These are phyloP conservation scores for Andrena chrysosceles DNA, from an alignment of 2,888 invertebrate genomes.

Conservation along the genomic window DNA sequence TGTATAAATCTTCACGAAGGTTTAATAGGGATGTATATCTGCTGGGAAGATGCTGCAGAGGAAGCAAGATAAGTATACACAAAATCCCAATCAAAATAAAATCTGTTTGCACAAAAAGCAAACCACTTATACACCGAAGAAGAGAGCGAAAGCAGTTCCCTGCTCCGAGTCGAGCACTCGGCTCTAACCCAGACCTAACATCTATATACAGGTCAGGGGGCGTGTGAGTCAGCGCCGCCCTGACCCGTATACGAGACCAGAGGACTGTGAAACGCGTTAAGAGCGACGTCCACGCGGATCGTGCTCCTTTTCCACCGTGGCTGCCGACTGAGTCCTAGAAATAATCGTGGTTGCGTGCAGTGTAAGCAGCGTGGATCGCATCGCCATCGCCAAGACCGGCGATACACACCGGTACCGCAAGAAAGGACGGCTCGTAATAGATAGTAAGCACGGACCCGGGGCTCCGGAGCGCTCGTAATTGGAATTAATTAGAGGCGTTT, in stretches of 20 bases:
- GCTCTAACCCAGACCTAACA: not conserved
- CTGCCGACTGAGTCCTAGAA: constrained; percentile 26
- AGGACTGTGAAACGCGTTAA: not conserved
- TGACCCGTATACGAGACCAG: constrained; percentile 1
- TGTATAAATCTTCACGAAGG: too few species aligned
- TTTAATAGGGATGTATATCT: too few species aligned
- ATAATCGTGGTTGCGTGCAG: constrained; percentile 42
- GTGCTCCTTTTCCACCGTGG: not conserved
- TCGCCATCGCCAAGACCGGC: constrained; percentile 11
- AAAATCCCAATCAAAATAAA: too few species aligned
- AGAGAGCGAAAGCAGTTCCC: not conserved
- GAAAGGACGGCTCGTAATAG: constrained; percentile 53
- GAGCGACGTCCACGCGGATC: constrained; percentile 1
- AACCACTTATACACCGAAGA: too few species aligned
- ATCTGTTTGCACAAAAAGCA: too few species aligned
- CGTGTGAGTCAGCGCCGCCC: not conserved
- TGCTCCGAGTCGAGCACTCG: not conserved
- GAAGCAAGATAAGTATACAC: too few species aligned
- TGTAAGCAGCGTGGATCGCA: constrained; percentile 20
- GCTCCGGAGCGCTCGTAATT: constrained; percentile 58
- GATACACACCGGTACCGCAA: constrained; percentile 3
- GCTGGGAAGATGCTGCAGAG: too few species aligned
- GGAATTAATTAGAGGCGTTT: constrained; percentile 69
- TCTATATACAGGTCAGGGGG: not conserved
- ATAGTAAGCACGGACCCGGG: constrained; percentile 45